These are phyloP conservation scores for Climacteris rufus DNA, from an alignment of 2,113 vertebrate species.

Conservation along the genomic window DNA sequence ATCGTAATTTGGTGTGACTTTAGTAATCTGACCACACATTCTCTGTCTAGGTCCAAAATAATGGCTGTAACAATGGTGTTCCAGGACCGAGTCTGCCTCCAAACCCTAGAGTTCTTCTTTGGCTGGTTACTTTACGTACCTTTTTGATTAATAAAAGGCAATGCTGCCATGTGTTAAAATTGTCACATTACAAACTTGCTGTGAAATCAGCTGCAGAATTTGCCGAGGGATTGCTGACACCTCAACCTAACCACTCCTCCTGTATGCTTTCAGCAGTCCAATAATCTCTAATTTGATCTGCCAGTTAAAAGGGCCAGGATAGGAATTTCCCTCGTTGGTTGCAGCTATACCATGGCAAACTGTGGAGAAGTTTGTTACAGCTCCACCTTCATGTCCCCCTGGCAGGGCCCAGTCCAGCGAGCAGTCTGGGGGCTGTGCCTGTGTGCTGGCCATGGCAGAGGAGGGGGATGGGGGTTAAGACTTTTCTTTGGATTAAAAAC, in stretches of 20 bases:
- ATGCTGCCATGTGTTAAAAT: background rate
- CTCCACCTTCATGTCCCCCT: background rate
- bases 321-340: background rate
- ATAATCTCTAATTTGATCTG: background rate
- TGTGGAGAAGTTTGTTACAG: background rate
- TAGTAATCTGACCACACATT: background rate
- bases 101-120: background rate
- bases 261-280: background rate
- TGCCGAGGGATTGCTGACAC: background rate
- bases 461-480: background rate
- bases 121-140: background rate
- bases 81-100: background rate
- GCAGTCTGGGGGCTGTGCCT: background rate
- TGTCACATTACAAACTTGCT: background rate
- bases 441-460: background rate
- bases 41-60: background rate
- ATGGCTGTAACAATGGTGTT: background rate
- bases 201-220: constrained; percentile 2
- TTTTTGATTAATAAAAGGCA: background rate
- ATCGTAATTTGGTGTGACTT: background rate
- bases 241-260: background rate
- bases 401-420: background rate
- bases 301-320: background rate
- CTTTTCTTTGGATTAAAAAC: background rate
- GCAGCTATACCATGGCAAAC: background rate